A percentile compares a stretch with the other conserved stretches of the same genome.
phyloP scores from a whole-genome alignment of 2,797 vertebrate species.

The Microcaecilia unicolor region DNA sequence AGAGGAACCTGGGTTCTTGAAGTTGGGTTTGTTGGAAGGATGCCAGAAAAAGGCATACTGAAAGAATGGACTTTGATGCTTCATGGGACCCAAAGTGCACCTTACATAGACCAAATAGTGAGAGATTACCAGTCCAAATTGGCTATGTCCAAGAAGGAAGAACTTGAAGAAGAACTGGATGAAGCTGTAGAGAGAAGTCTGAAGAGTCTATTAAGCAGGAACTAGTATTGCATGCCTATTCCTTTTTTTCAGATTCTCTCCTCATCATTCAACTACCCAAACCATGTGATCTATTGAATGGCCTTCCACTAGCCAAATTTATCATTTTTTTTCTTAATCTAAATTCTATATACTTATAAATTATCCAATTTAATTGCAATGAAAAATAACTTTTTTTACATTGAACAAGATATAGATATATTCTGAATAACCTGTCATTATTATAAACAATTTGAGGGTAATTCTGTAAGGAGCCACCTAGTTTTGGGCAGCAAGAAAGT shows the following conservation, averaged over 20 bases:
- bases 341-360: slow-evolving; percentile 40
- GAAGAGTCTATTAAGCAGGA: slow-evolving; percentile 88
- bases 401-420: slow-evolving; percentile 36
- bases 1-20: slow-evolving; percentile 90
- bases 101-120: slow-evolving; percentile 97
- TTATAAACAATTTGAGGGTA: slow-evolving; percentile 76
- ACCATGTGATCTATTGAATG: slow-evolving; percentile 49
- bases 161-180: slow-evolving; percentile 94
- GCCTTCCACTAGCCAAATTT: slow-evolving; percentile 56
- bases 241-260: slow-evolving; percentile 13
- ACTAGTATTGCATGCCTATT: slow-evolving; percentile 67
- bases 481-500: no score
- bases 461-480: no score
- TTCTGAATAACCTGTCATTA: slow-evolving; percentile 51
- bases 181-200: slow-evolving; percentile 95
- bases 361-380: slow-evolving; percentile 44
- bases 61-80: slow-evolving; percentile 98
- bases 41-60: slow-evolving; percentile 75
- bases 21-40: slow-evolving; percentile 74
- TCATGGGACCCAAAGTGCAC: slow-evolving; percentile 94
- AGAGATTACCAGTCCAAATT: slow-evolving; percentile 97
- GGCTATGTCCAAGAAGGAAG: slow-evolving; percentile 98
- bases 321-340: slow-evolving; percentile 55
- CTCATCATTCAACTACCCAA: slow-evolving; percentile 33
- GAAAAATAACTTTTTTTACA: slow-evolving; percentile 38